Base-by-base conservation (phyloP, 2,888 invertebrate species). In the Mythimna lalbum region DNA sequence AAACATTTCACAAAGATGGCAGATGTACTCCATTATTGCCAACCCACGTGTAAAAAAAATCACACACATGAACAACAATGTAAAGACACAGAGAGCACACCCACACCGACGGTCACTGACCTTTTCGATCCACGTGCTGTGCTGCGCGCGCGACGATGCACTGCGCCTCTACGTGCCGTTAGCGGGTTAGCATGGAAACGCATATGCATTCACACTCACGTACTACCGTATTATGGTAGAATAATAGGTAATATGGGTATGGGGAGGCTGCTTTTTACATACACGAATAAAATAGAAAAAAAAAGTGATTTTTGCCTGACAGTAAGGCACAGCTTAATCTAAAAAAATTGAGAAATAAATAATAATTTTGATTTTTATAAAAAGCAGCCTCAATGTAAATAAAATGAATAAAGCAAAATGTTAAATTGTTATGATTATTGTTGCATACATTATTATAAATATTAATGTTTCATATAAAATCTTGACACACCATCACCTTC, bases 121-220 rank as follows among this genome's bases (percentile, higher is more conserved):
- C 98, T 98, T 98, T 96, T 98, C 98, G 91, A 98, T 98, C 98
- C 98, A 98, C 88, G 98, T 98, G 96, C 98, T 95, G 95, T 96
- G 94, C 83, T 95, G 93, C 87, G 95, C 95, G 86, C 95, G 95
- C 91, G 95, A 93, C 89, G 94, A 90, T 83, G 93, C 93, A 85
- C 90, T 93, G 90, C 95, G 95, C 93, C 93, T 94, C 95, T 95
- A 95, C 93, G 93, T 93, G 94, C 92, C 94, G 94, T 94, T 95
- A 95, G 93, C 95, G 94, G 94, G 95, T 95, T 95, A 95, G 96
- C 96, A 95, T 96, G 95, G 92, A 95, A 95, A 95, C 94, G 95
- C 93, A 93, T 90, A 92, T 87, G 89, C 94, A 93, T 93, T 94
- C 94, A 94, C 92, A 93, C 94, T 93, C 93, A 93, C 91, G 90